Conservation (phyloP, 2,113 vertebrate species). For the Pardalotus punctatus region DNA sequence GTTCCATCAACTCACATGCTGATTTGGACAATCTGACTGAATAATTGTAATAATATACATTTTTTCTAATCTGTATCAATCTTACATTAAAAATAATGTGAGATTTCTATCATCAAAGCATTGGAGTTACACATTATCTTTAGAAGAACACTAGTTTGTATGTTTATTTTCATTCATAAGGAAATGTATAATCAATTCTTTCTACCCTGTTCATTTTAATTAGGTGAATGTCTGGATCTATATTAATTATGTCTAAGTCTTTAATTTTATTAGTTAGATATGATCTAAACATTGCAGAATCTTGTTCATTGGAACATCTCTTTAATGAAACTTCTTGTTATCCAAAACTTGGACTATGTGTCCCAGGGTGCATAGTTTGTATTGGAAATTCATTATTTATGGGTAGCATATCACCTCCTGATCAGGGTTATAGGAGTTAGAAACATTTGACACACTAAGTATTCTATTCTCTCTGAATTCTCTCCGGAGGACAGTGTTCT, state of each 20-base stretch:
- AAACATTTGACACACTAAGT: background rate
- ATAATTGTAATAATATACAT: background rate
- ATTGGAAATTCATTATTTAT: background rate
- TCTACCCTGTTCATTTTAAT: slow-evolving; percentile 40
- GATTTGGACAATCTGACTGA: slow-evolving; percentile 11
- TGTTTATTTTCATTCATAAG: slow-evolving; percentile 43
- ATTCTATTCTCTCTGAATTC: background rate
- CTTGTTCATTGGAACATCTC: background rate
- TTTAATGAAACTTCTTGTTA: background rate
- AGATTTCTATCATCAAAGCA: slow-evolving; percentile 49
- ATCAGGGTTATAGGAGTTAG: background rate
- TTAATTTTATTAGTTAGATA: slow-evolving; percentile 42
- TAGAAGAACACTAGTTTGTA: slow-evolving; percentile 2
- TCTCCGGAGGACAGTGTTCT: background rate
- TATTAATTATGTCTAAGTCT: slow-evolving; percentile 47
- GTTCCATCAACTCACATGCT: background rate
- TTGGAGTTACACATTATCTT: slow-evolving; percentile 16
- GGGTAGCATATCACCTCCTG: background rate
- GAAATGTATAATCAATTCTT: slow-evolving; percentile 43
- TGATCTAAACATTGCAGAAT: slow-evolving; percentile 13
- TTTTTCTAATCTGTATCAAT: background rate
- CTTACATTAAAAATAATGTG: slow-evolving; percentile 21
- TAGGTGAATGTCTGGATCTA: slow-evolving; percentile 19
- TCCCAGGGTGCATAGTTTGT: background rate
- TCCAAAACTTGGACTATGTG: background rate